A percentile compares a stretch with the other conserved stretches of the same genome.
phyloP scores from a whole-genome alignment of 2,888 invertebrate species.

The Dendrolimus houi region DNA sequence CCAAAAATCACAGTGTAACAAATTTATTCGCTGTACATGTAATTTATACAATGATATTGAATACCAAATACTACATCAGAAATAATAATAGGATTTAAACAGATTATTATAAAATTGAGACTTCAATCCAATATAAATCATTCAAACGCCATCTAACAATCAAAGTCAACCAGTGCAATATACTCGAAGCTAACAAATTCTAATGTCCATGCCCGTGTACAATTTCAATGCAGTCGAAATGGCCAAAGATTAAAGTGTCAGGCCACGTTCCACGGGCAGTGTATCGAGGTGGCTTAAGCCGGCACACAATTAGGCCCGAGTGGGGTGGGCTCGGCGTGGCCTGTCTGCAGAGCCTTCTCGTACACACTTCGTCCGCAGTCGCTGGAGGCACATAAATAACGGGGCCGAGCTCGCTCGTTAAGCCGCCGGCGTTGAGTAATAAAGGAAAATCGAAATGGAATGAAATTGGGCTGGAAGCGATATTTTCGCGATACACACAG shows the following conservation, averaged over 20 bases:
- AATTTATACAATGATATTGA: no score
- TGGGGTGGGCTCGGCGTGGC: slow-evolving; percentile 52
- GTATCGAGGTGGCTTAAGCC: slow-evolving; percentile 61
- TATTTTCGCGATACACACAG: slow-evolving; percentile 66
- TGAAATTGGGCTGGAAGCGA: slow-evolving; percentile 73
- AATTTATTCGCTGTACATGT: no score
- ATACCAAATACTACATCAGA: no score
- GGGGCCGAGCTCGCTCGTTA: slow-evolving; percentile 70
- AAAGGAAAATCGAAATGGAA: slow-evolving; percentile 77
- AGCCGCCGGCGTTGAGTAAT: slow-evolving; percentile 73
- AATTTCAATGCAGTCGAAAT: slow-evolving; percentile 20
- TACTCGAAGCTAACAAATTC: not conserved
- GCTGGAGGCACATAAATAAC: slow-evolving; percentile 75
- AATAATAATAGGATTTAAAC: no score
- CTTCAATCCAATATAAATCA: no score
- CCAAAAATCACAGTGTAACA: no score
- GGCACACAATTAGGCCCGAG: slow-evolving; percentile 66
- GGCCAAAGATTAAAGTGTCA: slow-evolving; percentile 50
- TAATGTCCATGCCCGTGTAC: not conserved
- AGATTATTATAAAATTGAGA: no score
- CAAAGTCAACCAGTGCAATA: no score
- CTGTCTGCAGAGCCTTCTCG: slow-evolving; percentile 45
- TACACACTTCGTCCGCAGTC: slow-evolving; percentile 72
- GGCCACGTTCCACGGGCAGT: slow-evolving; percentile 36
- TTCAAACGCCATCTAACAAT: no score